Percentiles rank a stretch among this genome's conserved stretches.
phyloP scores from a whole-genome alignment of 2,113 vertebrate genomes.

The Ancistrus triradiatus region DNA sequence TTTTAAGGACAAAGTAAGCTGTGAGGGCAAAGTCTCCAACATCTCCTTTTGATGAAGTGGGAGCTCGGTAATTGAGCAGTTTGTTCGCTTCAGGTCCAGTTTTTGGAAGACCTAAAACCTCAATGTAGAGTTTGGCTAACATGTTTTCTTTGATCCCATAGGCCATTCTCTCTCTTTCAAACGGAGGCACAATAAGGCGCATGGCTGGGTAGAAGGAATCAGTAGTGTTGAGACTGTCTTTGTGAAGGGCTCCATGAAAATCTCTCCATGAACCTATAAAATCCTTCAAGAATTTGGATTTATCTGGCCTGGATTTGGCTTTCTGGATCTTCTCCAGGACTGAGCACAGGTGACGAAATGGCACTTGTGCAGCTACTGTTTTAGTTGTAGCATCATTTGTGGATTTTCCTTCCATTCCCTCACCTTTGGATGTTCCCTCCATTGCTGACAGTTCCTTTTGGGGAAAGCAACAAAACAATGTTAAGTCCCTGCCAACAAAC shows the following conservation, averaged over 20 bases:
- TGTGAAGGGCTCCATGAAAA: slow-evolving; percentile 86
- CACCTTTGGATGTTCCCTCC: slow-evolving; percentile 50
- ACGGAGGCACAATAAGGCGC: slow-evolving; percentile 86
- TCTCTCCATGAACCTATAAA: slow-evolving; percentile 91
- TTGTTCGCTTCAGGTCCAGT: slow-evolving; percentile 88
- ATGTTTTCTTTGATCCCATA: slow-evolving; percentile 97
- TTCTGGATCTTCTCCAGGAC: slow-evolving; percentile 88
- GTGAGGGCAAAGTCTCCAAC: slow-evolving; percentile 88
- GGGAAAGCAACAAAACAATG: not conserved
- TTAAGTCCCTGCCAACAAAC: no score
- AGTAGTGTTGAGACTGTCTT: slow-evolving; percentile 70
- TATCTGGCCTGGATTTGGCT: slow-evolving; percentile 79
- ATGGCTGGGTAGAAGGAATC: slow-evolving; percentile 96
- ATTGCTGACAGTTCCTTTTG: not conserved
- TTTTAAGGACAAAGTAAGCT: slow-evolving; percentile 91
- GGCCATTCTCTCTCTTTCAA: slow-evolving; percentile 91
- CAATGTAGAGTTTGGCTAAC: slow-evolving; percentile 93
- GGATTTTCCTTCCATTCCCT: slow-evolving; percentile 60
- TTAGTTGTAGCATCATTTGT: slow-evolving; percentile 39
- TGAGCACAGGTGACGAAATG: slow-evolving; percentile 84
- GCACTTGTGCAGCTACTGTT: slow-evolving; percentile 81
- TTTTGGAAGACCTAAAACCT: slow-evolving; percentile 84
- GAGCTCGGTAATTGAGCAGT: slow-evolving; percentile 87
- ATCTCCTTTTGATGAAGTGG: slow-evolving; percentile 75
- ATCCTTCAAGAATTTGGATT: slow-evolving; percentile 76